These are phyloP conservation scores for Dromaius novaehollandiae DNA, from an alignment of 2,113 vertebrate species.

Conservation along the genomic window DNA sequence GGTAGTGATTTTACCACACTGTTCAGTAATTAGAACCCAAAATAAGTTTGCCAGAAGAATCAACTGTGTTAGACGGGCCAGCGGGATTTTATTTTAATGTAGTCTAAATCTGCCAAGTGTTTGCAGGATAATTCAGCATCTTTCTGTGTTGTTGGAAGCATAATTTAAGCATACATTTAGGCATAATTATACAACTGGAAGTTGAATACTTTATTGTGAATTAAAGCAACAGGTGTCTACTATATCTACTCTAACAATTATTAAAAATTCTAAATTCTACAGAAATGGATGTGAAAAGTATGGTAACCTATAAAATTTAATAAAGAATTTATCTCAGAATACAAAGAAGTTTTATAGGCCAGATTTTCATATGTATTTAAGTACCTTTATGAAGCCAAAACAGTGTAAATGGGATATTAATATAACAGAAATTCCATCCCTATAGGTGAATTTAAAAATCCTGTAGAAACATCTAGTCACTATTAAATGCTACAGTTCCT, in stretches of 20 bases:
- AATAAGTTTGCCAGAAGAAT: conserved; percentile 1
- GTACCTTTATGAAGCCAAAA: background rate
- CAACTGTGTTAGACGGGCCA: background rate
- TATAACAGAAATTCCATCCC: background rate
- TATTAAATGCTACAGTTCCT: background rate
- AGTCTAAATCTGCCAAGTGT: background rate
- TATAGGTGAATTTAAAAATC: background rate
- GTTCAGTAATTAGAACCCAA: background rate
- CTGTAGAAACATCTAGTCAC: background rate
- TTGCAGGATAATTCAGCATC: conserved; percentile 6
- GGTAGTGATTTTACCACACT: background rate
- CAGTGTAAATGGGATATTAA: background rate
- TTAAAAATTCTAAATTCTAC: background rate
- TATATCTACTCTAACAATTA: background rate
- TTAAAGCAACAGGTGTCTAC: background rate
- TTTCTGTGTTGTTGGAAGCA: background rate
- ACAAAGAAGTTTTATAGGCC: background rate
- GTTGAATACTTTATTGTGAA: background rate
- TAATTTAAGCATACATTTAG: background rate
- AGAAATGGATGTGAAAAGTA: background rate
- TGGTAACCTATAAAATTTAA: background rate
- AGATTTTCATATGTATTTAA: background rate
- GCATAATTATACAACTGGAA: background rate
- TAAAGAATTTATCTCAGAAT: background rate
- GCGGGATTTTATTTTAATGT: background rate